Conservation (phyloP, 2,888 invertebrate genomes). For the Agapostemon virescens region DNA sequence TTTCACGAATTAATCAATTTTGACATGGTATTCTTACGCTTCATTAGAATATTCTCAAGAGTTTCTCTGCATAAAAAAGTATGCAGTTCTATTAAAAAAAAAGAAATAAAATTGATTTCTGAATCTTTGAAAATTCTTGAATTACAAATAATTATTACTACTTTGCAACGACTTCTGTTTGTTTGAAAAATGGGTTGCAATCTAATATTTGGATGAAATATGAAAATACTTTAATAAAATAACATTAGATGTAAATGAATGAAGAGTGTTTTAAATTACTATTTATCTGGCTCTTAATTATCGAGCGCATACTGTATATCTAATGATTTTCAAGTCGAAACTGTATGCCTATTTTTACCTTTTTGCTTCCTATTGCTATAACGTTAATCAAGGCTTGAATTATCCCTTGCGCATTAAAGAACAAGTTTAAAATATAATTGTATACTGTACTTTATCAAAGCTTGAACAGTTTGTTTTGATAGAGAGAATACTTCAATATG, state of each 20-base stretch:
- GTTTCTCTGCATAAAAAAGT: neutral
- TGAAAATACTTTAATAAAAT: neutral
- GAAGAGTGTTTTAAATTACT: neutral
- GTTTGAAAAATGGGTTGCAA: neutral
- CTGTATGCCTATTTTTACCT: slow-evolving; percentile 20
- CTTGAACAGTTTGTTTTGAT: slow-evolving; percentile 34
- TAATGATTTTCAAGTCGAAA: slow-evolving; percentile 9
- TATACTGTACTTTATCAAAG: slow-evolving; percentile 31
- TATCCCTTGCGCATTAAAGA: slow-evolving; percentile 12
- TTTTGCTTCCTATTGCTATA: slow-evolving; percentile 18
- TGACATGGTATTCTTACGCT: neutral
- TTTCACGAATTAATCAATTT: slow-evolving; percentile 1
- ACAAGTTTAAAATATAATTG: slow-evolving; percentile 20
- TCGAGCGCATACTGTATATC: neutral
- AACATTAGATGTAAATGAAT: neutral
- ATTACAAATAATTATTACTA: neutral
- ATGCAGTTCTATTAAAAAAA: neutral
- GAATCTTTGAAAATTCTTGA: neutral
- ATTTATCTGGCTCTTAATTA: neutral
- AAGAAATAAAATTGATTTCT: neutral
- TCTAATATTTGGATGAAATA: neutral
- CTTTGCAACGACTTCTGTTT: neutral
- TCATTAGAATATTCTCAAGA: neutral
- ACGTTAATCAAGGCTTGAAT: slow-evolving; percentile 19
- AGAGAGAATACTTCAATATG: slow-evolving; percentile 29